Conservation (phyloP, 2,888 invertebrate genomes). For the Andrena bicolor region DNA sequence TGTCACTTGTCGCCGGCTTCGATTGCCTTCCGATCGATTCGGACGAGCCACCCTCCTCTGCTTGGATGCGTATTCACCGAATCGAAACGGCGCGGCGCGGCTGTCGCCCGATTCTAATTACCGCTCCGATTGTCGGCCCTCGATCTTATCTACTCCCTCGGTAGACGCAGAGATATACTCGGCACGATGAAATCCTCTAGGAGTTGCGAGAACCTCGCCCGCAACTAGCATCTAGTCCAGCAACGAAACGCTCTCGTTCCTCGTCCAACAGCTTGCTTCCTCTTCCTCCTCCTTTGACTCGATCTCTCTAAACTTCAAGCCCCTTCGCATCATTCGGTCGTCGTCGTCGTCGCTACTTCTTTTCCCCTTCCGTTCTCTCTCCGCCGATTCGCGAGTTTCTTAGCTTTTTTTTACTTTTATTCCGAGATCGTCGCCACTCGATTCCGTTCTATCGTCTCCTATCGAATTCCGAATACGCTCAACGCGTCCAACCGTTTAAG, state of each 20-base stretch:
- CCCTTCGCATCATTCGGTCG: constrained; percentile 59
- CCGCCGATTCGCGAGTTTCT: too few relatives aligned
- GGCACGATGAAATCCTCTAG: not conserved
- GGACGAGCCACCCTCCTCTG: not conserved
- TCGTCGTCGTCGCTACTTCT: not conserved
- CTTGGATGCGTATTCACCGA: not conserved
- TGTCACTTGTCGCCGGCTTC: constrained; percentile 15
- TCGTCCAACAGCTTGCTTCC: not conserved
- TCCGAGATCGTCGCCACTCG: too few relatives aligned
- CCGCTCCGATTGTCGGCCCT: too few relatives aligned
- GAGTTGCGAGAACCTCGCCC: not conserved
- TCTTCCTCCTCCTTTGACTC: constrained; percentile 10
- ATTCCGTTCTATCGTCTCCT: not conserved
- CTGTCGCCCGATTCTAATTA: constrained; percentile 3
- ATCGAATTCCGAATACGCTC: not conserved
- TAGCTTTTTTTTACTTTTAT: too few relatives aligned
- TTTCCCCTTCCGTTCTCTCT: too few relatives aligned
- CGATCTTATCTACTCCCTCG: too few relatives aligned
- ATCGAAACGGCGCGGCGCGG: constrained; percentile 7
- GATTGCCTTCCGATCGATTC: constrained; percentile 13
- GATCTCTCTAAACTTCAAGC: constrained; percentile 24
- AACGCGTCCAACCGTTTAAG: not conserved
- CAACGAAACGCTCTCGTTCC: not conserved
- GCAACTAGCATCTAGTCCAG: not conserved
- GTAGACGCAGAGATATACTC: too few relatives aligned